phyloP scores from a whole-genome alignment of 2,113 vertebrate genomes.

The Pteronura brasiliensis region DNA sequence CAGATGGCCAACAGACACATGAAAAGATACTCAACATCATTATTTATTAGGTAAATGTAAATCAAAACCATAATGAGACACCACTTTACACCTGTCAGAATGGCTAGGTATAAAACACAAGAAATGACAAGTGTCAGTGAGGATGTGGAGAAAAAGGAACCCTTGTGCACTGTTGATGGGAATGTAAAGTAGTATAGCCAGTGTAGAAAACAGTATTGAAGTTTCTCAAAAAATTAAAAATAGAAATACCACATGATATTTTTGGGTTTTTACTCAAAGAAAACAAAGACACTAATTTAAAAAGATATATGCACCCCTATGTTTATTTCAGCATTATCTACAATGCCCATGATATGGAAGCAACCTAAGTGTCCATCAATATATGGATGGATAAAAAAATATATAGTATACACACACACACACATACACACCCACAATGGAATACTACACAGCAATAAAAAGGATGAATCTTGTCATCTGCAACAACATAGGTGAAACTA shows the following conservation, averaged over 20 bases:
- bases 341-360: not conserved
- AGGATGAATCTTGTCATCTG: not conserved
- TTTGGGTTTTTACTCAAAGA: not conserved
- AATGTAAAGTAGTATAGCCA: not conserved
- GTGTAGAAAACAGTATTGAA: not conserved
- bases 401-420: not conserved
- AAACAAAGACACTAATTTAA: not conserved
- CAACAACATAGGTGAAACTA: not conserved
- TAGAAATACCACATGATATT: not conserved
- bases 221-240: not conserved
- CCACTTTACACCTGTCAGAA: not conserved
- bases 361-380: not conserved
- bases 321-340: not conserved
- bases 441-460: not conserved
- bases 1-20: not conserved
- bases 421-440: not conserved
- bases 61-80: not conserved
- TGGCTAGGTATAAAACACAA: not conserved
- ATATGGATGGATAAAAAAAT: not conserved
- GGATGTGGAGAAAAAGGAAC: not conserved
- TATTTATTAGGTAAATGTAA: not conserved
- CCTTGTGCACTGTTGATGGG: not conserved
- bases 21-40: not conserved
- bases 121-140: not conserved
- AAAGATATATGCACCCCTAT: not conserved